Percentiles rank a stretch among this genome's conserved stretches.
Conservation (phyloP, 1,140 invertebrate genomes). For the Hypsibius dujardini region DNA sequence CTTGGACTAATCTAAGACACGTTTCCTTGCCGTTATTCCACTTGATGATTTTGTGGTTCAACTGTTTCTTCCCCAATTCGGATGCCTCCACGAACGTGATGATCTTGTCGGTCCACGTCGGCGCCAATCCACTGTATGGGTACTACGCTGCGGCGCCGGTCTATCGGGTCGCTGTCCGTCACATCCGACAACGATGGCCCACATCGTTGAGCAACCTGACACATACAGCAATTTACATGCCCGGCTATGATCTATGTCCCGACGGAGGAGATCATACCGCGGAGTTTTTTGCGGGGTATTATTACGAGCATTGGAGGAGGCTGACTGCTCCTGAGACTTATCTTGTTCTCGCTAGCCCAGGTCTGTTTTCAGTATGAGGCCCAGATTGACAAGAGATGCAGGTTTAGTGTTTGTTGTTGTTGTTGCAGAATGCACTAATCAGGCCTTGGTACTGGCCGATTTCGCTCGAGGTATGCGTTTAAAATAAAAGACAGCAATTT, state of each 20-base stretch:
- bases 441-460: constrained; percentile 4
- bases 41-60: background rate
- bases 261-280: background rate
- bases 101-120: background rate
- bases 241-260: constrained; percentile 2
- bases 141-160: constrained; percentile 4
- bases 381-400: background rate
- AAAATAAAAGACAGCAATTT: no score
- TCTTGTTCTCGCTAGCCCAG: constrained; percentile 1
- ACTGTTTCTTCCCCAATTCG: background rate
- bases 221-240: background rate
- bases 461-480: background rate
- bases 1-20: no score
- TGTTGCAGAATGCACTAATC: constrained; percentile 13
- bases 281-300: constrained; percentile 5
- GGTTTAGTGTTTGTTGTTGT: background rate
- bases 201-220: background rate
- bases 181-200: background rate
- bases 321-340: background rate
- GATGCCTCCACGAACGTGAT: background rate
- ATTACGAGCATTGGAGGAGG: background rate
- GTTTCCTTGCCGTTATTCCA: background rate
- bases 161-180: background rate
- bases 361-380: background rate
- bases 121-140: constrained; percentile 2